phyloP scores from a whole-genome alignment of 2,888 invertebrate genomes.

The Pristionchus japonicus region DNA sequence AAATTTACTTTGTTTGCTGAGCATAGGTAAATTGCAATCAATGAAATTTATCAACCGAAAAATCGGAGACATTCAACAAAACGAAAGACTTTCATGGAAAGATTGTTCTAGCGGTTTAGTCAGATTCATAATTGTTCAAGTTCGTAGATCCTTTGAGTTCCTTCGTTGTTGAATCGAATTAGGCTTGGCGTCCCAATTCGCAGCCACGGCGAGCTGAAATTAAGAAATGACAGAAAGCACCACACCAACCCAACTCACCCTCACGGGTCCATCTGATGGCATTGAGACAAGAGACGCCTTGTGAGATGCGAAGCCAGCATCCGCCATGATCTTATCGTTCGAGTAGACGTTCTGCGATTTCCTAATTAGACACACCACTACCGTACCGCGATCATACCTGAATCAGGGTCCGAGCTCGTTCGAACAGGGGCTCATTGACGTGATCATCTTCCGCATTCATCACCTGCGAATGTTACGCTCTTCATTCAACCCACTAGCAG shows the following conservation, averaged over 20 bases:
- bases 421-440: constrained; percentile 42
- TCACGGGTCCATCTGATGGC: not conserved
- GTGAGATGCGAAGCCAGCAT: constrained; percentile 17
- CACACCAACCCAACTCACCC: not conserved
- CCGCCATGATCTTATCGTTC: constrained; percentile 37
- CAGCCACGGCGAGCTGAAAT: not conserved
- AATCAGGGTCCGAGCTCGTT: constrained; percentile 42
- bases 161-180: not conserved
- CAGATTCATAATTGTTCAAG: not conserved
- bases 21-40: too few species aligned
- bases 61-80: not conserved
- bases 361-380: not conserved
- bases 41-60: constrained; percentile 15
- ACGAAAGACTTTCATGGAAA: constrained; percentile 16
- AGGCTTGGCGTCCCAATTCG: not conserved
- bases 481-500: not conserved
- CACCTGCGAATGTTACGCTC: not conserved
- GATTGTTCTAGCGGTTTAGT: not conserved
- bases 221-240: not conserved
- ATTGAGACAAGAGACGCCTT: constrained; percentile 22
- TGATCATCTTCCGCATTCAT: constrained; percentile 20
- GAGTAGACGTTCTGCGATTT: constrained; percentile 40
- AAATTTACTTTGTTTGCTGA: not conserved
- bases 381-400: constrained; percentile 23
- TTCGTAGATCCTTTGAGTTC: not conserved